A percentile compares a stretch with the other conserved stretches of the same genome.
Evolutionary conservation across 1,140 invertebrate species (phyloP).

Genomic region (Orussus abietinus): DNA sequence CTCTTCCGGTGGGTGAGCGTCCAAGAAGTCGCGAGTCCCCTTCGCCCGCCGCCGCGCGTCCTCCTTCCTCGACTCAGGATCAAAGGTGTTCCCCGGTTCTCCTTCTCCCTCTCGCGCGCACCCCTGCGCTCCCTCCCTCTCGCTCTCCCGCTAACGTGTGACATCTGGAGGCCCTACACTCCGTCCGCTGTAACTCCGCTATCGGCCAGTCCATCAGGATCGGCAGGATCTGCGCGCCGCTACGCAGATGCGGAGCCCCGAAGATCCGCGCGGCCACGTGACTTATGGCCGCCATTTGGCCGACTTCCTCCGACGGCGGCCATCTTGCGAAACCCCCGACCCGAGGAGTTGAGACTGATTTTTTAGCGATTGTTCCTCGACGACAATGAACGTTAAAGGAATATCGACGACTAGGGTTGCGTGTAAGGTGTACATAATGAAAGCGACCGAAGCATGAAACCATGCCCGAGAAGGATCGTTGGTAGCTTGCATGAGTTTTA

Average conservation of each 20-base stretch:
- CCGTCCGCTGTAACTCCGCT: background rate
- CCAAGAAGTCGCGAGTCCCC: conserved; percentile 2
- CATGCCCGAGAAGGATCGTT: too few species aligned
- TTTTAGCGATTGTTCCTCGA: too few species aligned
- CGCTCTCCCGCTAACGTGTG: conserved; percentile 18
- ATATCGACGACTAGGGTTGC: too few species aligned
- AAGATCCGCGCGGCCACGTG: conserved; percentile 24
- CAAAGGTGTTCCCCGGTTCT: conserved; percentile 2
- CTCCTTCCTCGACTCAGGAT: conserved; percentile 2
- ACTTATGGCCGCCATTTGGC: conserved; percentile 32
- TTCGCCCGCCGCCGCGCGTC: background rate
- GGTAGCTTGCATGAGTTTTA: too few species aligned
- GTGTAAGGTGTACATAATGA: too few species aligned
- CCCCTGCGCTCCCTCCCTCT: conserved; percentile 20
- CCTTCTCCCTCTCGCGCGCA: conserved; percentile 1
- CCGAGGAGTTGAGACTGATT: too few species aligned
- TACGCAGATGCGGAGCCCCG: conserved; percentile 33
- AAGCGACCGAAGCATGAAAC: too few species aligned
- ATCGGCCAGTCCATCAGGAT: too few species aligned
- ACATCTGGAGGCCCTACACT: conserved; percentile 32
- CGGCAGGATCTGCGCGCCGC: conserved; percentile 4
- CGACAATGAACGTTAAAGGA: too few species aligned
- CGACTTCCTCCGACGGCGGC: too few species aligned
- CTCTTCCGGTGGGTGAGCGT: conserved; percentile 1
- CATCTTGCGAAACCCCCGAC: too few species aligned